phyloP scores from a whole-genome alignment of 2,888 invertebrate genomes.

The Lithophane leautieri region DNA sequence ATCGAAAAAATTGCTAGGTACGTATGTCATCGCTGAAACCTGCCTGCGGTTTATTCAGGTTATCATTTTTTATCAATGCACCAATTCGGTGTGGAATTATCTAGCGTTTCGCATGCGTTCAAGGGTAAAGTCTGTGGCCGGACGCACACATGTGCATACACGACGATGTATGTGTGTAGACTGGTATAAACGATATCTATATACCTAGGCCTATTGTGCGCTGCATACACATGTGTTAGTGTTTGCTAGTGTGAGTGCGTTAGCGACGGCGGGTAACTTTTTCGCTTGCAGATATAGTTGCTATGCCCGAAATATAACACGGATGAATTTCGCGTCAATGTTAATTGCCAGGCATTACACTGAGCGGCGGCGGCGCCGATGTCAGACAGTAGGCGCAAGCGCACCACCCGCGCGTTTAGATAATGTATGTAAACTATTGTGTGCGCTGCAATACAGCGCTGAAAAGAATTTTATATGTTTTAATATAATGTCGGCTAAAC shows the following conservation, averaged over 20 bases:
- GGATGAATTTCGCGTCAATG: conserved; percentile 85
- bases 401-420: conserved; percentile 52
- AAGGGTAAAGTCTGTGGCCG: conserved; percentile 88
- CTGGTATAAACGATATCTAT: conserved; percentile 68
- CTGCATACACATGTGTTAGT: conserved; percentile 76
- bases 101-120: conserved; percentile 87
- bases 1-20: conserved; percentile 46
- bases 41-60: conserved; percentile 80
- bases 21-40: conserved; percentile 70
- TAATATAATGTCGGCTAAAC: neutral
- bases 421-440: conserved; percentile 45
- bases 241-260: conserved; percentile 78
- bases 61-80: conserved; percentile 88
- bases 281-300: conserved; percentile 88
- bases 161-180: conserved; percentile 75
- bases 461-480: conserved; percentile 25
- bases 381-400: conserved; percentile 59
- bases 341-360: conserved; percentile 80
- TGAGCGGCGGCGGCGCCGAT: conserved; percentile 67
- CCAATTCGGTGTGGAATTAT: conserved; percentile 84
- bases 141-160: conserved; percentile 78
- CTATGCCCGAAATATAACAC: conserved; percentile 89
- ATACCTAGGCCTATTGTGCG: conserved; percentile 83
- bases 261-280: conserved; percentile 83
- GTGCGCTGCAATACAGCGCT: conserved; percentile 18